These are phyloP conservation scores for Novumbra hubbsi DNA, from an alignment of 2,797 vertebrate species.

Conservation along the genomic window DNA sequence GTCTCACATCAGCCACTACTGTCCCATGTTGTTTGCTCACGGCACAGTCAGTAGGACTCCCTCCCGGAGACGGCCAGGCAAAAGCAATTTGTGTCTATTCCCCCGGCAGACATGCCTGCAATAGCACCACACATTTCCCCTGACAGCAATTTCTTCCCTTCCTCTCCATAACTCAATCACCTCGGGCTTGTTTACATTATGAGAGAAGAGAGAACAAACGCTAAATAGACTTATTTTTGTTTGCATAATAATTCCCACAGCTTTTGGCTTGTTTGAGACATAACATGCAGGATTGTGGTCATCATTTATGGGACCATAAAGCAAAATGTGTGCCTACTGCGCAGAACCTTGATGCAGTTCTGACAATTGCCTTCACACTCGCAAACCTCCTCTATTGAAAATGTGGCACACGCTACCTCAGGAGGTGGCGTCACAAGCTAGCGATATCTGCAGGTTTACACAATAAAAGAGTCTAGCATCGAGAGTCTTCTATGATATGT, in stretches of 20 bases:
- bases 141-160: conserved; percentile 32
- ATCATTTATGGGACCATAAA: too few species aligned
- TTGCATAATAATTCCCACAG: too few species aligned
- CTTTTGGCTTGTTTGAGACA: too few species aligned
- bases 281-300: too few species aligned
- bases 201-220: too few species aligned
- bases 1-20: conserved; percentile 48
- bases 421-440: too few species aligned
- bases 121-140: conserved; percentile 40
- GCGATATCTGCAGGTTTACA: too few species aligned
- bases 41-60: conserved; percentile 56
- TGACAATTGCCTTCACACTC: too few species aligned
- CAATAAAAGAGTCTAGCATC: neutral
- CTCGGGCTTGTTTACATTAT: neutral
- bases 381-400: neutral
- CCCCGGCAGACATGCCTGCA: conserved; percentile 14
- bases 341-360: too few species aligned
- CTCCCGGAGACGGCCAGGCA: conserved; percentile 40
- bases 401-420: too few species aligned
- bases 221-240: too few species aligned
- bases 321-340: too few species aligned
- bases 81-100: conserved; percentile 33
- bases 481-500: neutral
- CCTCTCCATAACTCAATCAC: neutral
- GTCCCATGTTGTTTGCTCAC: conserved; percentile 55